Evolutionary conservation across 2,888 invertebrate genomes (phyloP).

Genomic region (Thelaira solivaga): DNA sequence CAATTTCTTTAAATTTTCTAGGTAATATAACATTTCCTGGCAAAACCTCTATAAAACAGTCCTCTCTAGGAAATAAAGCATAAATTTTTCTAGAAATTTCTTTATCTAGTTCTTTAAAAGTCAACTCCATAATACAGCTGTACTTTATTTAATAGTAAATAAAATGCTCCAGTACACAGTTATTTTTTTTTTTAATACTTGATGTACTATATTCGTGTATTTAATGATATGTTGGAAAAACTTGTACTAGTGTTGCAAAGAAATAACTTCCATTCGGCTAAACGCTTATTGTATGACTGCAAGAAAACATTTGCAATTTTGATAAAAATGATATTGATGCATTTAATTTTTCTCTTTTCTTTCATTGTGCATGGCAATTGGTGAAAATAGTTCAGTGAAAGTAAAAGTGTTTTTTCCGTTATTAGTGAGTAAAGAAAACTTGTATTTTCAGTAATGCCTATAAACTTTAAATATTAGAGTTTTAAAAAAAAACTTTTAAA

Average conservation of each 20-base stretch:
- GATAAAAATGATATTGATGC: background rate
- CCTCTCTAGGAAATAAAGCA: constrained; percentile 82
- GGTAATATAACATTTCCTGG: constrained; percentile 85
- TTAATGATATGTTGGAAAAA: background rate
- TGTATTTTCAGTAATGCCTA: constrained; percentile 12
- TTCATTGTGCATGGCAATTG: background rate
- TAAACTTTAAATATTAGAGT: too few species aligned
- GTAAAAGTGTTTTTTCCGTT: constrained; percentile 64
- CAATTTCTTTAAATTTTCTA: constrained; percentile 82
- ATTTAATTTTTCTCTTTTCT: constrained; percentile 13
- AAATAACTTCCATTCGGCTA: constrained; percentile 46
- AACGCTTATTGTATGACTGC: constrained; percentile 61
- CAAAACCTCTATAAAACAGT: constrained; percentile 84
- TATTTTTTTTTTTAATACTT: background rate
- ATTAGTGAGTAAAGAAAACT: constrained; percentile 43
- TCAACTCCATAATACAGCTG: constrained; percentile 61
- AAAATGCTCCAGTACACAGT: constrained; percentile 1
- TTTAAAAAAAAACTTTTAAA: too few species aligned
- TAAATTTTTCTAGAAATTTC: constrained; percentile 81
- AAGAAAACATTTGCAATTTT: constrained; percentile 30
- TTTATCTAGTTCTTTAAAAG: constrained; percentile 81
- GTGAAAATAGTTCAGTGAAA: constrained; percentile 66
- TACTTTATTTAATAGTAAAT: background rate
- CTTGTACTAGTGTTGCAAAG: background rate
- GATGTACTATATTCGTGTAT: background rate